Base-by-base conservation (phyloP, 2,888 invertebrate species). In the Sabellastarte sp. region DNA sequence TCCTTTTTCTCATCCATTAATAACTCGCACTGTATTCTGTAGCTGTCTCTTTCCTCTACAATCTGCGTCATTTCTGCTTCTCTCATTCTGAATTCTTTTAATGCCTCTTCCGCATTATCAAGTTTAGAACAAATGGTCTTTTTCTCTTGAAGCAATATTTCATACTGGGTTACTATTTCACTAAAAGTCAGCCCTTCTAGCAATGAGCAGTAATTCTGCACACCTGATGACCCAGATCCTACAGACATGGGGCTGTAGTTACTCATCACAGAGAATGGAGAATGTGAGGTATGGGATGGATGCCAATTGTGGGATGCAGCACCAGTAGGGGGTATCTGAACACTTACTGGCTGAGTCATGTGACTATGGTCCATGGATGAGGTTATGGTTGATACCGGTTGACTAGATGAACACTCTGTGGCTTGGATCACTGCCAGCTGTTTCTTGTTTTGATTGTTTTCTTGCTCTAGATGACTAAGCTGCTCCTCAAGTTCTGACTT, bases 131-230 rank as follows among this genome's bases (percentile, higher is more conserved):
- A 65, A 24, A 65, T 31, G 29, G 57, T 32, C 50, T 32, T 57
- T 53, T 65, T 65, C 55, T 66, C 66, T 51, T 66, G 59, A 29
- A 51, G 26, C 20, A 66, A 32, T 3, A 66, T 60, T 53, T 66
- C 66, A 58, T 60, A 60, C 61, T 60, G 63, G 10, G 63, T 30
- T 4, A 50, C 15, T 3, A 65, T 41, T 24, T 65, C 65, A n/a
- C 32, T 51, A 31, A 50, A 32, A 51, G 52, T 32, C 29, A 62
- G 55, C n/a, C 52, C 30, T 24, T 15, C 57, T 4, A 28, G 4
- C 5, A 28, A 10, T 10, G 10, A 15, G 41, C 20, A 20, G 10
- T 41, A 10, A 10, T 15, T 41, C 10, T 20, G 10, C 10, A 10
- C 41, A 41, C 10, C 41, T 15, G 41, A 41, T 15, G 41, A 41